Conservation (phyloP, 2,113 vertebrate genomes). For the Tupaia chinensis region DNA sequence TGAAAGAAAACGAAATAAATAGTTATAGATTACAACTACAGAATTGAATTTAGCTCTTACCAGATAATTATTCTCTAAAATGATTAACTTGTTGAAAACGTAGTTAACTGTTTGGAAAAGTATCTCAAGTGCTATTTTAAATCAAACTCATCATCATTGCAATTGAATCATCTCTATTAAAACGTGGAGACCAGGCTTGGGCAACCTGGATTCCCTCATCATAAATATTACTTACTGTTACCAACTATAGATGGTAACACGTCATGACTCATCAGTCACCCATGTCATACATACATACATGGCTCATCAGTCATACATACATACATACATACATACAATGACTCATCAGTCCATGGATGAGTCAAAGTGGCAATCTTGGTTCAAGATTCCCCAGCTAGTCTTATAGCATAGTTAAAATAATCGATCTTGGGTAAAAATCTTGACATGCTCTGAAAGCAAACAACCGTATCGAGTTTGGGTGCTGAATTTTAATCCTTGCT, state of each 20-base stretch:
- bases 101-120: background rate
- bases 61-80: background rate
- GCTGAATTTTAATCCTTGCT: constrained; percentile 41
- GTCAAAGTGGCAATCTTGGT: background rate
- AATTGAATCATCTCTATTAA: background rate
- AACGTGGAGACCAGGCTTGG: background rate
- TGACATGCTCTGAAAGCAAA: constrained; percentile 40
- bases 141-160: background rate
- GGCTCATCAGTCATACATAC: too few species aligned
- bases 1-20: background rate
- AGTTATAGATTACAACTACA: background rate
- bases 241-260: background rate
- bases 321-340: too few species aligned
- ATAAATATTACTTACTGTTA: constrained; percentile 1
- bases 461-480: constrained; percentile 29
- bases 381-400: background rate
- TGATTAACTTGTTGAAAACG: background rate
- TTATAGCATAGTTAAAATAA: constrained; percentile 48
- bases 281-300: too few species aligned
- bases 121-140: background rate
- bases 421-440: constrained; percentile 12
- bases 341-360: background rate
- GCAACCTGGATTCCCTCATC: constrained; percentile 1
- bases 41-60: constrained; percentile 25
- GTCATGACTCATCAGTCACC: too few species aligned